Percentiles rank a stretch among this genome's conserved stretches.
phyloP scores from a whole-genome alignment of 2,888 invertebrate genomes.

The Caenorhabditis auriculariae region DNA sequence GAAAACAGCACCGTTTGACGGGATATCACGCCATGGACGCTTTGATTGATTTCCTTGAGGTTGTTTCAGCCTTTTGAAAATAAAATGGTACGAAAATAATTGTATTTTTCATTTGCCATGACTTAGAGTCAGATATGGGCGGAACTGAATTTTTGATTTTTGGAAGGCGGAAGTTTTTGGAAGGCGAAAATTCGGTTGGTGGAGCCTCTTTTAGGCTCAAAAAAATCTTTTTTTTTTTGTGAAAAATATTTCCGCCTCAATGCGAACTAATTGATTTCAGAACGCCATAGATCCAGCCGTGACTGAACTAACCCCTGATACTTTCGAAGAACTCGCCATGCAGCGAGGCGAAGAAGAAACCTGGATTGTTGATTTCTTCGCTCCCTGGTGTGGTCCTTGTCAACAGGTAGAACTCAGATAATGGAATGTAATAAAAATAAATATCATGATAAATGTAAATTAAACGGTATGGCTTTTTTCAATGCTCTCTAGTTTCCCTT shows the following conservation, averaged over 20 bases:
- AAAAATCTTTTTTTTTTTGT: too few species aligned
- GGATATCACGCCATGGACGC: conserved; percentile 71
- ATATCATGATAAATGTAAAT: too few species aligned
- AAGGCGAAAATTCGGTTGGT: conserved; percentile 3
- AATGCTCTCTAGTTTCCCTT: too few species aligned
- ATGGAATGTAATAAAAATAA: too few species aligned
- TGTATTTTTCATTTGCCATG: too few species aligned
- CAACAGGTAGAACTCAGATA: conserved; percentile 66
- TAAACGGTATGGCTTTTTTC: too few species aligned
- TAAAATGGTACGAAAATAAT: too few species aligned
- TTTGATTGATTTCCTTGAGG: conserved; percentile 74
- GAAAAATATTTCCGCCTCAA: too few species aligned
- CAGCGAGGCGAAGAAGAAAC: conserved; percentile 69
- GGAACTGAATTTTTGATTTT: too few species aligned
- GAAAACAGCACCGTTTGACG: conserved; percentile 59
- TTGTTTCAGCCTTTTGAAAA: too few species aligned
- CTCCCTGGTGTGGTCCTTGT: conserved; percentile 78
- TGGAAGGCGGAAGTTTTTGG: too few species aligned
- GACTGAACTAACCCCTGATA: conserved; percentile 68
- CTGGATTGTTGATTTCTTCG: conserved; percentile 76
- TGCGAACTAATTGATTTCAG: conserved; percentile 20
- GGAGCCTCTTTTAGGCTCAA: neutral
- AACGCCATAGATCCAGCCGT: conserved; percentile 68
- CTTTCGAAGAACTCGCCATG: conserved; percentile 69
- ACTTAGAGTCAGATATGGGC: too few species aligned